Conservation (phyloP, 2,888 invertebrate species). For the Metopia argyrocephala region DNA sequence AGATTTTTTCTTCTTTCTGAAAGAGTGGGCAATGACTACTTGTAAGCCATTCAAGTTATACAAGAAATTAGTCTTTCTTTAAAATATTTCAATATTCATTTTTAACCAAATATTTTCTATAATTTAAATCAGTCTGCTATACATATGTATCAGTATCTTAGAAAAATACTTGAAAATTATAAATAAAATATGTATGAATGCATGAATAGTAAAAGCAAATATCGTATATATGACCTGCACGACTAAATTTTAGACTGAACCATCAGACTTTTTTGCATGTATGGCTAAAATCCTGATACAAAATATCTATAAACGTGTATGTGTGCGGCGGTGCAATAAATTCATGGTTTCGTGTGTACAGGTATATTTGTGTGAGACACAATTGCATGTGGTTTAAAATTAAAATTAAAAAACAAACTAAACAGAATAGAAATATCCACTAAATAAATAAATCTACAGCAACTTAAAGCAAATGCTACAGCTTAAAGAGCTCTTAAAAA, state of each 20-base stretch:
- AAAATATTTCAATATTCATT: no score
- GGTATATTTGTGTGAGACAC: not conserved
- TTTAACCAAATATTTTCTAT: no score
- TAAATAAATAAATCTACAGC: slow-evolving; percentile 13
- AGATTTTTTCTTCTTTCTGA: no score
- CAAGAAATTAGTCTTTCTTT: no score
- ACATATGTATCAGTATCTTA: no score
- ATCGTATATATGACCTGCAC: not conserved
- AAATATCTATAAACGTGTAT: not conserved
- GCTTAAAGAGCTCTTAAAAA: slow-evolving; percentile 26
- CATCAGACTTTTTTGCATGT: not conserved
- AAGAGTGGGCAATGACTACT: no score
- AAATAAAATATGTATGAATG: not conserved
- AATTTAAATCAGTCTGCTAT: no score
- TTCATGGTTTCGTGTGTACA: not conserved
- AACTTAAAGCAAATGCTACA: slow-evolving; percentile 41
- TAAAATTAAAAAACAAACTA: slow-evolving; percentile 52
- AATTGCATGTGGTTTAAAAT: slow-evolving; percentile 30
- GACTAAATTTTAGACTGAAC: not conserved
- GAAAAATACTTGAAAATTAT: no score
- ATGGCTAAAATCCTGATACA: not conserved
- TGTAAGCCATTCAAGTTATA: no score
- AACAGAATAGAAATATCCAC: no score
- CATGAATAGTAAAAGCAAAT: not conserved
- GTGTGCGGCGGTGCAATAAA: not conserved